Evolutionary conservation across 2,113 vertebrate genomes (phyloP).

Genomic region (Rhinolophus ferrumequinum): DNA sequence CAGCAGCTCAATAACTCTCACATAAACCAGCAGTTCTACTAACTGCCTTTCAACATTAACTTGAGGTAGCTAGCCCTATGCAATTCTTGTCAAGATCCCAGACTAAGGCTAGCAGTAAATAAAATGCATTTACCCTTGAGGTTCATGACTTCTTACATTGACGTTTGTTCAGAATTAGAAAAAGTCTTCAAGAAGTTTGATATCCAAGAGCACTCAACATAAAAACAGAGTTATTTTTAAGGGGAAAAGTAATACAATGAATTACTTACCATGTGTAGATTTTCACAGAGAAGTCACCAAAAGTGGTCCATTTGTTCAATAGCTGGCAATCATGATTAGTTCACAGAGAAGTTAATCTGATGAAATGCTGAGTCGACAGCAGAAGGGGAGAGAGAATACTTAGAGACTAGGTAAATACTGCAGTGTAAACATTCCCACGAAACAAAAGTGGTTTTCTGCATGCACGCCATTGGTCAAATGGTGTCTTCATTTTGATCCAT

Average conservation of each 20-base stretch:
- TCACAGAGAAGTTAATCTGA: background rate
- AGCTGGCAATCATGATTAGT: background rate
- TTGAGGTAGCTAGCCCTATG: background rate
- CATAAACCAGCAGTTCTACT: background rate
- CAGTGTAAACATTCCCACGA: background rate
- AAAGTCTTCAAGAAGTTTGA: background rate
- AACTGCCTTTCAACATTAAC: background rate
- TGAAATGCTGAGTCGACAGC: background rate
- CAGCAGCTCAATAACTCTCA: background rate
- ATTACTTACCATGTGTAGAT: background rate
- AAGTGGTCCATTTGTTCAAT: background rate
- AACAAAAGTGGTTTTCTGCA: background rate
- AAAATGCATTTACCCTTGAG: background rate
- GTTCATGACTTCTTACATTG: background rate
- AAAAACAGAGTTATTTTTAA: background rate
- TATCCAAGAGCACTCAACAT: background rate
- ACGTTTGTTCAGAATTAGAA: conserved; percentile 20
- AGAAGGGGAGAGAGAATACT: background rate
- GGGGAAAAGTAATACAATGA: background rate
- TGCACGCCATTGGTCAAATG: background rate
- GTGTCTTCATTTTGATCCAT: background rate
- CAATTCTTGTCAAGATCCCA: background rate
- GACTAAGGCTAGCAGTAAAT: background rate
- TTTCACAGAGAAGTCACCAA: background rate
- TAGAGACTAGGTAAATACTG: background rate